Percentiles rank a stretch among this genome's conserved stretches.
Conservation (phyloP, 2,888 invertebrate genomes). For the Tetramorium bicarinatum region DNA sequence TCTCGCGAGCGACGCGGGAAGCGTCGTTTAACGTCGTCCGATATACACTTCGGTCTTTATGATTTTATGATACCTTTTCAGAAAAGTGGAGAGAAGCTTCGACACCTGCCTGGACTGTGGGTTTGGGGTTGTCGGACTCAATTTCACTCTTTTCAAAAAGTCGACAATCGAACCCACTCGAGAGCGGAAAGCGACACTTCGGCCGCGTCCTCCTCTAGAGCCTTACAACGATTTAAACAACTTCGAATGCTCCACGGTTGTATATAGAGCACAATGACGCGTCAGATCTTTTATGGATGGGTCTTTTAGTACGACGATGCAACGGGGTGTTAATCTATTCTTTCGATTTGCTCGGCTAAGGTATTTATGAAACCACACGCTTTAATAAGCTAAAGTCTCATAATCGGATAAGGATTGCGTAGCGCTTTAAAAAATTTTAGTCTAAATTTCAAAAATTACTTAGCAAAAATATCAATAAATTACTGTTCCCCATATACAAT, state of each 20-base stretch:
- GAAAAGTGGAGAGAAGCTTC: conserved; percentile 50
- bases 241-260: conserved; percentile 78
- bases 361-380: conserved; percentile 54
- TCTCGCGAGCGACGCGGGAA: neutral
- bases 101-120: conserved; percentile 71
- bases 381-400: conserved; percentile 17
- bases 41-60: conserved; percentile 63
- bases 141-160: conserved; percentile 85
- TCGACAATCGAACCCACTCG: conserved; percentile 85
- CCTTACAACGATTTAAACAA: conserved; percentile 85
- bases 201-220: conserved; percentile 77
- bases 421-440: neutral
- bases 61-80: conserved; percentile 68
- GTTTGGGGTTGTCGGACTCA: conserved; percentile 79
- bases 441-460: neutral
- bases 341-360: conserved; percentile 54
- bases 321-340: conserved; percentile 46
- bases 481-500: neutral
- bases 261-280: conserved; percentile 62
- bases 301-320: conserved; percentile 57
- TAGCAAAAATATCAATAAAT: neutral
- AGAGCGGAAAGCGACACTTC: conserved; percentile 82
- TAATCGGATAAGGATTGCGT: neutral
- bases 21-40: conserved; percentile 57
- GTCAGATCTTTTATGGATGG: conserved; percentile 72